phyloP scores from a whole-genome alignment of 2,888 invertebrate genomes.

The Clostera curtula region DNA sequence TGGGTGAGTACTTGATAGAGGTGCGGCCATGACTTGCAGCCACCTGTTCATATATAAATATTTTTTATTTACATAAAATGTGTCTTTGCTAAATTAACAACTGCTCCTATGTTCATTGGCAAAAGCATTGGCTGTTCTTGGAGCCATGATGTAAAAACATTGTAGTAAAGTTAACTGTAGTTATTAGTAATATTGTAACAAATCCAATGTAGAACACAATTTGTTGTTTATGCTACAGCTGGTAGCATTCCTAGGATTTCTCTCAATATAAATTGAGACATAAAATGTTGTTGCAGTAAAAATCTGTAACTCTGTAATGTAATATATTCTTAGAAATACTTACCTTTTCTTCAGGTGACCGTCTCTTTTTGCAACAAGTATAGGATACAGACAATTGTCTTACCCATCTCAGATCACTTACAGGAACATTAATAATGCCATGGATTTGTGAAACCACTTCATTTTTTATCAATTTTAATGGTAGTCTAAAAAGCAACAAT shows the following conservation, averaged over 20 bases:
- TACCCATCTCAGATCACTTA: constrained; percentile 19
- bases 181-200: too few relatives aligned
- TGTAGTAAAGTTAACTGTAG: too few relatives aligned
- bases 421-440: constrained; percentile 18
- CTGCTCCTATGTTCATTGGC: too few relatives aligned
- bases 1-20: constrained; percentile 77
- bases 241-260: too few relatives aligned
- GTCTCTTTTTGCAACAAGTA: constrained; percentile 72
- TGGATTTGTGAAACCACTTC: constrained; percentile 27
- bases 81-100: too few relatives aligned
- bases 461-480: constrained; percentile 31
- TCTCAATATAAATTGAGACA: too few relatives aligned
- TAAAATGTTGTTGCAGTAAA: not conserved
- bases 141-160: too few relatives aligned
- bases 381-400: constrained; percentile 45
- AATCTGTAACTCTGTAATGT: not conserved
- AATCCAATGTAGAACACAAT: too few relatives aligned
- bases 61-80: not conserved
- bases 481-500: constrained; percentile 34
- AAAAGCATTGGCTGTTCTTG: too few relatives aligned
- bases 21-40: constrained; percentile 46
- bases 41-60: constrained; percentile 19
- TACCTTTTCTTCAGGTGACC: constrained; percentile 78
- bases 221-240: too few relatives aligned
- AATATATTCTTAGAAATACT: constrained; percentile 6